Conservation (phyloP, 1,140 invertebrate genomes). For the Dreissena rostriformis region DNA sequence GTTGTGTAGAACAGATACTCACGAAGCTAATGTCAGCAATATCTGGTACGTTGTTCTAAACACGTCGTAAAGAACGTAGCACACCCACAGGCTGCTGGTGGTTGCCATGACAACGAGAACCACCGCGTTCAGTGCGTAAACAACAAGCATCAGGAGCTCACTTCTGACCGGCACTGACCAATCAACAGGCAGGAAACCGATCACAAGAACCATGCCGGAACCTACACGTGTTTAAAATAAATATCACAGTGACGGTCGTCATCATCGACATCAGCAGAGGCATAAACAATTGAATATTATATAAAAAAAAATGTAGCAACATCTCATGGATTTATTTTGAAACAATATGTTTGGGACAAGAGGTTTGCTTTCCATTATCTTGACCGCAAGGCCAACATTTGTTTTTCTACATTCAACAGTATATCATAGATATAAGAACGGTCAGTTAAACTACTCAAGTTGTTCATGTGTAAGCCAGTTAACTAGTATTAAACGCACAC, state of each 20-base stretch:
- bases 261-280: too few relatives aligned
- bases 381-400: too few relatives aligned
- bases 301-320: too few relatives aligned
- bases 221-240: constrained; percentile 74
- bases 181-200: constrained; percentile 83
- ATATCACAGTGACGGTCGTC: too few relatives aligned
- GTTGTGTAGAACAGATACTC: constrained; percentile 61
- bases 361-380: too few relatives aligned
- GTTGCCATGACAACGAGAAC: constrained; percentile 85
- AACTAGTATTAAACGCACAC: background rate
- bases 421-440: background rate
- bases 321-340: too few relatives aligned
- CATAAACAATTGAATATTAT: too few relatives aligned
- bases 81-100: constrained; percentile 86
- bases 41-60: constrained; percentile 91
- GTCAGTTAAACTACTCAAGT: background rate
- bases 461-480: background rate
- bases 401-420: background rate
- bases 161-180: constrained; percentile 83
- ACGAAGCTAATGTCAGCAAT: constrained; percentile 93
- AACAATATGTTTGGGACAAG: too few relatives aligned
- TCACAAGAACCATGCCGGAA: constrained; percentile 76
- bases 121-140: constrained; percentile 85
- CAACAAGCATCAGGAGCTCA: constrained; percentile 83
- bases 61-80: constrained; percentile 89